Percentiles rank a stretch among this genome's conserved stretches.
Evolutionary conservation across 2,888 invertebrate genomes (phyloP).

Genomic region (Drosophila neoperkinsi): DNA sequence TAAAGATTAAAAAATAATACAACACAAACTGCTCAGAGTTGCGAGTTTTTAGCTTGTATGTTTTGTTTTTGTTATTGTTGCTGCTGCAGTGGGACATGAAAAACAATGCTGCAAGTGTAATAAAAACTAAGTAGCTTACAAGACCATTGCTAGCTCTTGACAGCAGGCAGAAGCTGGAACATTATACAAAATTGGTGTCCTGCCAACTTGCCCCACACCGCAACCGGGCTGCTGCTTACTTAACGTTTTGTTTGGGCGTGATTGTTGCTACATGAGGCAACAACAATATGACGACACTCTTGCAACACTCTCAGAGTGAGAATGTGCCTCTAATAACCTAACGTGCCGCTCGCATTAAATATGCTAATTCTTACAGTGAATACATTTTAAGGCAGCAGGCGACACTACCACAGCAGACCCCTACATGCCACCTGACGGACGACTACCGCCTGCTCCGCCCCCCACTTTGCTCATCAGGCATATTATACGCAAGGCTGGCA

Average conservation of each 20-base stretch:
- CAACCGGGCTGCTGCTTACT: conserved; percentile 57
- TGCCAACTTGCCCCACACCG: conserved; percentile 10
- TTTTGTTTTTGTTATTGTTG: conserved; percentile 3
- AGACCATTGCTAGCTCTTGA: conserved; percentile 60
- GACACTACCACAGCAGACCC: conserved; percentile 18
- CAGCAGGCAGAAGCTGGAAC: conserved; percentile 35
- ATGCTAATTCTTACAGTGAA: conserved; percentile 81
- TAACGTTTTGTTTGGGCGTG: conserved; percentile 59
- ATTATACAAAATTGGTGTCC: conserved; percentile 74
- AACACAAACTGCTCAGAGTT: conserved; percentile 24
- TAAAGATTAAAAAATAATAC: conserved; percentile 15
- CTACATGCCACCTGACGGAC: conserved; percentile 52
- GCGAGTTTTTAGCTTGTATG: conserved; percentile 4
- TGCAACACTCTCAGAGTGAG: conserved; percentile 54
- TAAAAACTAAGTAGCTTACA: conserved; percentile 81
- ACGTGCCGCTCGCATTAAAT: conserved; percentile 81
- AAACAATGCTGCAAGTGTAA: conserved; percentile 80
- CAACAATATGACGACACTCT: conserved; percentile 34
- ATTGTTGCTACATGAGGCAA: conserved; percentile 72
- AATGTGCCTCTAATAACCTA: conserved; percentile 79
- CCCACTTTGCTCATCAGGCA: conserved; percentile 58
- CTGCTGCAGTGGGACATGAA: conserved; percentile 58
- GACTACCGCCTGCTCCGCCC: background rate
- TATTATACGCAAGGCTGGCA: conserved; percentile 72
- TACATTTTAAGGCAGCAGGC: conserved; percentile 71